Percentiles rank a stretch among this genome's conserved stretches.
These are phyloP conservation scores for Scleropages formosus DNA, from an alignment of 2,797 vertebrate species.

Conservation along the genomic window DNA sequence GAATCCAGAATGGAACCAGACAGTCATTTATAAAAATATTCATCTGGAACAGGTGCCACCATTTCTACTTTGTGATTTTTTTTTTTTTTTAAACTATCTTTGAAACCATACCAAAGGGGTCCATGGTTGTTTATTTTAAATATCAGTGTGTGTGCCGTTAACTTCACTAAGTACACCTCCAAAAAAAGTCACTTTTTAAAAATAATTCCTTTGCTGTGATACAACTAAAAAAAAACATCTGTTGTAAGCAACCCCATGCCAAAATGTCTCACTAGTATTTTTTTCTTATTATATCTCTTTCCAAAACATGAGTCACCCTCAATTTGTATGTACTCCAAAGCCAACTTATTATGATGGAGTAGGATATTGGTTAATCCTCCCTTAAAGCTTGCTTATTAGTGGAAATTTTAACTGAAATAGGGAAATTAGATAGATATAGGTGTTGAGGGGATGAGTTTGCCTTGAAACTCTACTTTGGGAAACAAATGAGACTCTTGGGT, in stretches of 20 bases:
- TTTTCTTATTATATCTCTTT: neutral
- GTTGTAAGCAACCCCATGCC: too few relatives aligned
- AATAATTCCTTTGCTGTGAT: neutral
- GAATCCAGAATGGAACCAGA: slow-evolving; percentile 99
- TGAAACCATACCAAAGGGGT: too few relatives aligned
- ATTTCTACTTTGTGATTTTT: neutral
- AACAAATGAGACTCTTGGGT: neutral
- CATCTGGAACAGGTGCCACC: slow-evolving; percentile 88
- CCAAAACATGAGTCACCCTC: neutral
- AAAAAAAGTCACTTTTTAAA: neutral
- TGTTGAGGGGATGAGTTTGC: neutral
- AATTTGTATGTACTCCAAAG: neutral
- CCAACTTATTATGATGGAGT: neutral
- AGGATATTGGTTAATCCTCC: slow-evolving; percentile 12
- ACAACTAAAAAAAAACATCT: too few relatives aligned
- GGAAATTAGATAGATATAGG: neutral
- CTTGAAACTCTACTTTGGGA: neutral
- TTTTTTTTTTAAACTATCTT: neutral
- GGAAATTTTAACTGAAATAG: neutral
- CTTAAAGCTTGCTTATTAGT: neutral
- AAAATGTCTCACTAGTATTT: too few relatives aligned
- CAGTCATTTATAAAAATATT: slow-evolving; percentile 98
- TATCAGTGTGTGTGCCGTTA: too few relatives aligned
- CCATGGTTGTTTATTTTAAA: too few relatives aligned
- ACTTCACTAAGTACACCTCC: too few relatives aligned